A percentile compares a stretch with the other conserved stretches of the same genome.
These are phyloP conservation scores for Lasiurus cinereus DNA, from an alignment of 2,113 vertebrate genomes.

Conservation along the genomic window DNA sequence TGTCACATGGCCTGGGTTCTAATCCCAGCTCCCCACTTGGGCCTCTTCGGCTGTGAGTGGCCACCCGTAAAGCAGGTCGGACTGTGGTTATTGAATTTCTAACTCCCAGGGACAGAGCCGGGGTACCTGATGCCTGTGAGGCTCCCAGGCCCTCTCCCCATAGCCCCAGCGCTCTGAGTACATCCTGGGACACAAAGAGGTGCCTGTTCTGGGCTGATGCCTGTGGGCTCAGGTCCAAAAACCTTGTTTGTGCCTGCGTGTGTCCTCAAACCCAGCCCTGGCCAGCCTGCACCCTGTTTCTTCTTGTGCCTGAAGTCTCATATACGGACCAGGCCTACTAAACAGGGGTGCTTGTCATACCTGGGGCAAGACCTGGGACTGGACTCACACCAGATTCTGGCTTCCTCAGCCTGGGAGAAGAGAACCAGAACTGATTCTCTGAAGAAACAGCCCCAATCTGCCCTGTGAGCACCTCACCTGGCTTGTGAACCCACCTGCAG, in stretches of 20 bases:
- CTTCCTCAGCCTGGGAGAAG: neutral
- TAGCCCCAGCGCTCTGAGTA: neutral
- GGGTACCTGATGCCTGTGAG: neutral
- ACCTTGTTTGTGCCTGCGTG: neutral
- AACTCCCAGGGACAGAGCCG: neutral
- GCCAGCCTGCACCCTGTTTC: neutral
- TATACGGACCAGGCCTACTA: neutral
- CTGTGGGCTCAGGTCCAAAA: neutral
- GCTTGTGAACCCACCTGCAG: neutral
- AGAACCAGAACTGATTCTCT: neutral
- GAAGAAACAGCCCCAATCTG: neutral
- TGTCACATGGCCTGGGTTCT: neutral
- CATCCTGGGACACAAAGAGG: slow-evolving; percentile 47
- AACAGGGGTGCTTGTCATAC: neutral
- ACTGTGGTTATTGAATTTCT: neutral
- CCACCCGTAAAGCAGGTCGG: neutral
- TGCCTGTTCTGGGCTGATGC: slow-evolving; percentile 3
- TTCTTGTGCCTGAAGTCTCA: neutral
- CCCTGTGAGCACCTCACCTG: neutral
- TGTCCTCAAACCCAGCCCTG: neutral
- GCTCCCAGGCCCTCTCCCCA: neutral
- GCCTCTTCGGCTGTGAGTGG: neutral
- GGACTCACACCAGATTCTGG: neutral
- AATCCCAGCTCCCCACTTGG: neutral
- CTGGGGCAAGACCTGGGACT: neutral